Evolutionary conservation across 2,113 vertebrate genomes (phyloP).

Genomic region (Sinocyclocheilus anophthalmus): DNA sequence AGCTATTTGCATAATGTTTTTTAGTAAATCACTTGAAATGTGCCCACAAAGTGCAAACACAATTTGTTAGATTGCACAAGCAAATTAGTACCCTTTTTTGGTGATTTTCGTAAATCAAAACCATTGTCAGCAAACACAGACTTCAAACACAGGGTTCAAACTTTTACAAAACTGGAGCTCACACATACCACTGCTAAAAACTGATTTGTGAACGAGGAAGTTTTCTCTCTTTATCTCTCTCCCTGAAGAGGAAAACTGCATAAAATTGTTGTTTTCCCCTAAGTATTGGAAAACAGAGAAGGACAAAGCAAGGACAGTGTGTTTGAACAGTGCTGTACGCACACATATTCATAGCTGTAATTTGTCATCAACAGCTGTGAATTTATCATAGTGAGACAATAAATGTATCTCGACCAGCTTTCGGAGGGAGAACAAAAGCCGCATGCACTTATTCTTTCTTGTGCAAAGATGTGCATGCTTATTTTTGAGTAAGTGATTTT

Average conservation of each 20-base stretch:
- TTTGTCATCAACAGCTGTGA: slow-evolving; percentile 61
- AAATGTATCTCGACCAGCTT: slow-evolving; percentile 47
- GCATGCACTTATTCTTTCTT: not conserved
- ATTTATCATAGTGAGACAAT: slow-evolving; percentile 63
- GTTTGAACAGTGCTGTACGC: slow-evolving; percentile 4
- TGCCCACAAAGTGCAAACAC: not conserved
- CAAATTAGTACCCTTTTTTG: not conserved
- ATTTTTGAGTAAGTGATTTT: slow-evolving; percentile 59
- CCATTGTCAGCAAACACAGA: slow-evolving; percentile 4
- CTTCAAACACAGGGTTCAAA: not conserved
- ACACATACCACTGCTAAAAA: not conserved
- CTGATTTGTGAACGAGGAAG: not conserved
- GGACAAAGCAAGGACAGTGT: slow-evolving; percentile 12
- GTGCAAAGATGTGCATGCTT: not conserved
- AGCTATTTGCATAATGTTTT: slow-evolving; percentile 2
- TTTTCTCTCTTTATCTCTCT: slow-evolving; percentile 1
- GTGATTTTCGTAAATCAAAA: not conserved
- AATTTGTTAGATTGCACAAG: not conserved
- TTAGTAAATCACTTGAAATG: slow-evolving; percentile 14
- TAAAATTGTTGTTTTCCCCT: not conserved
- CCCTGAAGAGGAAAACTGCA: not conserved
- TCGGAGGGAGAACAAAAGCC: slow-evolving; percentile 38
- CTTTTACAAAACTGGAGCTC: not conserved
- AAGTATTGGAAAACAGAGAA: slow-evolving; percentile 12
- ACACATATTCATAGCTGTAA: slow-evolving; percentile 50